Base-by-base conservation (phyloP, 2,888 invertebrate genomes). In the Clivina fossor region DNA sequence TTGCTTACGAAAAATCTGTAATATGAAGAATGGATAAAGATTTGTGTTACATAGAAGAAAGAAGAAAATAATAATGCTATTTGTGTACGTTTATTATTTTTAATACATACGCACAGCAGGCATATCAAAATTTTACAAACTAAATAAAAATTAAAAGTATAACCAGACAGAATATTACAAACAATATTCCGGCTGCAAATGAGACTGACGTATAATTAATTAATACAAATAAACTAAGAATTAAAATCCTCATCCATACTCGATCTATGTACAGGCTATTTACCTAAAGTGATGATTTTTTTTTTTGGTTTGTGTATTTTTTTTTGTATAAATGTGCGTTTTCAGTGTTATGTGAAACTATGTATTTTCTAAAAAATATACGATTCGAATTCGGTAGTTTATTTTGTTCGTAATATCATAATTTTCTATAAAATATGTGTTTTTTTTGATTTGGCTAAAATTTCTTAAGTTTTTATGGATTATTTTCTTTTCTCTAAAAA, bases 81-180 rank as follows among this genome's bases (percentile, higher is more conserved):
- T 53, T 53, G 44, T 44, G 44, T 40, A 53, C 53, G 44, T 53
- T 53, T 53, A 53, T 55, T 55, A 55, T 47, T 35, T 55, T 55
- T 46, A 55, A 47, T 55, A 55, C 55, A 55, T 47, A 55, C 55
- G 55, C 55, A 55, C 55, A 47, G 38, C 55, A 55, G 47, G 55
- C 55, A 55, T 55, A 55, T 55, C 55, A 55, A 55, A 55, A 55
- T 47, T 55, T 54, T 54, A 54, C 54, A 54, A 55, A 55, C 47
- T 47, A 55, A 38, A 43, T 43, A 26, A 43, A n/a, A 30, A 46
- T 47, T 40, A 38, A 46, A 28, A n/a, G 11, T 18, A 20, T 15
- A n/a, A 50, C 15, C 20, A 43, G 20, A 51, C 43, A 43, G 18
- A 33, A 43, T 43, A 32, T 40, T 51, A 13, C 32, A 28, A n/a